Conservation (phyloP, 2,797 vertebrate genomes). For the Catamblyrhynchus diadema region DNA sequence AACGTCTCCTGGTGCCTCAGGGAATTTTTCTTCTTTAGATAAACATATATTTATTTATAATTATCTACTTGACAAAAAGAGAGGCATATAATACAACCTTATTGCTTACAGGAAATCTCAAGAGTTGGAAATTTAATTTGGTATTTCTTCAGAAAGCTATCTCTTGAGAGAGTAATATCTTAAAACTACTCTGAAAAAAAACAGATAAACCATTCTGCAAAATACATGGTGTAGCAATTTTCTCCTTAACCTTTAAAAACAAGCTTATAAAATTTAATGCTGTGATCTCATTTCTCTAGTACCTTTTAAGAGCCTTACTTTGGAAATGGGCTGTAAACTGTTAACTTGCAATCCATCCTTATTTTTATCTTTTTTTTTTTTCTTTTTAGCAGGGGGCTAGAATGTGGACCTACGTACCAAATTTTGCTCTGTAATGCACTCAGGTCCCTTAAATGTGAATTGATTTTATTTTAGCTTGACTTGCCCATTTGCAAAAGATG, state of each 20-base stretch:
- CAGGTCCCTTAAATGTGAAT: not conserved
- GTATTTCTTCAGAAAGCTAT: not conserved
- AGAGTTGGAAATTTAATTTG: not conserved
- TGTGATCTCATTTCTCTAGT: not conserved
- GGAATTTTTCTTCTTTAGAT: not conserved
- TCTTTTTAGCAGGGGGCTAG: not conserved
- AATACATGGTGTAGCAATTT: not conserved
- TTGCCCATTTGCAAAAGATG: not conserved
- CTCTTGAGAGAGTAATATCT: not conserved
- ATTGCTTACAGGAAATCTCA: not conserved
- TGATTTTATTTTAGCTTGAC: not conserved
- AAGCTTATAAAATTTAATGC: not conserved
- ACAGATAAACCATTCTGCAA: not conserved
- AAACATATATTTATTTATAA: not conserved
- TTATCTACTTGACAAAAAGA: not conserved
- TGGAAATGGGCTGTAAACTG: not conserved
- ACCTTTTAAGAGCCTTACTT: not conserved
- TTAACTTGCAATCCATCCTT: not conserved
- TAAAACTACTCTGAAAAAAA: not conserved
- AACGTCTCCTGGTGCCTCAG: not conserved
- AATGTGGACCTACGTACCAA: not conserved
- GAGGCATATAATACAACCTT: not conserved
- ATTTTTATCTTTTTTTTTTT: not conserved
- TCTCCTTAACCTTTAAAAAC: conserved; percentile 27
- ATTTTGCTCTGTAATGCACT: not conserved